Evolutionary conservation across 2,113 vertebrate species (phyloP).

Genomic region (Tiliqua scincoides): DNA sequence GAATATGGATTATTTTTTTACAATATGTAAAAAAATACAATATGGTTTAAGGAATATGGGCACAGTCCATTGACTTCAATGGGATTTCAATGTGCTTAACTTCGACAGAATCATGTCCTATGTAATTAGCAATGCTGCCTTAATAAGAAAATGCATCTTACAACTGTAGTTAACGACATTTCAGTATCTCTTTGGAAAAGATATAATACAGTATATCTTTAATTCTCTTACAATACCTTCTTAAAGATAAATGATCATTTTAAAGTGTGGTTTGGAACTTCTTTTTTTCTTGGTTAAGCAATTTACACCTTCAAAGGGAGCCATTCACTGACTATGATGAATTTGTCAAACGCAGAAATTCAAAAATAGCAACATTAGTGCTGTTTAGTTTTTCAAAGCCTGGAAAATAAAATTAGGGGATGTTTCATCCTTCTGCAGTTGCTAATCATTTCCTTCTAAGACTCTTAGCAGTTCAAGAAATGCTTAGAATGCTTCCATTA

Average conservation of each 20-base stretch:
- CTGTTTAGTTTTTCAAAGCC: slow-evolving; percentile 36
- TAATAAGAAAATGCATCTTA: neutral
- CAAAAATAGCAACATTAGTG: slow-evolving; percentile 37
- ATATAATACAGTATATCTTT: neutral
- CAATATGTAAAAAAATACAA: neutral
- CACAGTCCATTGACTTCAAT: neutral
- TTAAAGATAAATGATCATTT: slow-evolving; percentile 23
- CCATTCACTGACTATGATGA: neutral
- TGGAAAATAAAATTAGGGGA: slow-evolving; percentile 45
- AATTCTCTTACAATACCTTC: neutral
- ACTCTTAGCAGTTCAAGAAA: slow-evolving; percentile 21
- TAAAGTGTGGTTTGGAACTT: neutral
- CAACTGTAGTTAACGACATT: neutral
- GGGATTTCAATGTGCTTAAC: no score
- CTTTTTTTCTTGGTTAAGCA: slow-evolving; percentile 32
- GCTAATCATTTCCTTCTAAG: slow-evolving; percentile 48
- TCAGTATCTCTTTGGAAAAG: slow-evolving; percentile 17
- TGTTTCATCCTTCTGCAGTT: slow-evolving; percentile 46
- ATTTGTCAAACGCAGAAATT: fast-evolving
- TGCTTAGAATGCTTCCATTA: slow-evolving; percentile 19
- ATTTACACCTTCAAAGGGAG: slow-evolving; percentile 45
- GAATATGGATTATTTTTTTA: neutral
- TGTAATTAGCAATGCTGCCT: neutral
- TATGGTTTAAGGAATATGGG: neutral
- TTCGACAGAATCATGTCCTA: neutral